Conservation (phyloP, 2,113 vertebrate genomes). For the Lampris incognitus region DNA sequence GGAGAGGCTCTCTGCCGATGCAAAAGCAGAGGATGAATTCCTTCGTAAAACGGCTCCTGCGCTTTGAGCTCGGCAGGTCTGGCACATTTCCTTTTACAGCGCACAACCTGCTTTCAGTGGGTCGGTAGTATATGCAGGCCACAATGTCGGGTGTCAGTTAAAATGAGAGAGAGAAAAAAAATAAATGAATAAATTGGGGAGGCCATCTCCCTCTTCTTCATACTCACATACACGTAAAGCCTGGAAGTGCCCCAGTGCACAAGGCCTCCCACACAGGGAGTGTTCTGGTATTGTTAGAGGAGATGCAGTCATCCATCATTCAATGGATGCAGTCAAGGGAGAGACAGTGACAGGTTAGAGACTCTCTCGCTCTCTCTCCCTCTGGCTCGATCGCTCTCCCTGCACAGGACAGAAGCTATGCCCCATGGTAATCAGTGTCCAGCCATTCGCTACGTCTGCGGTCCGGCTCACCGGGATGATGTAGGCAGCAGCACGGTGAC, state of each 20-base stretch:
- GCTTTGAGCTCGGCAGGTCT: too few relatives aligned
- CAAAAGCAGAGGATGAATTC: not conserved
- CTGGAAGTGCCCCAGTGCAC: constrained; percentile 33
- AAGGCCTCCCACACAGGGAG: constrained; percentile 58
- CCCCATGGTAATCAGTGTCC: constrained; percentile 47
- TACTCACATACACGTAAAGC: constrained; percentile 3
- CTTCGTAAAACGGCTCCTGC: too few relatives aligned
- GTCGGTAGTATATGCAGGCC: constrained; percentile 8
- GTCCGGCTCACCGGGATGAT: constrained; percentile 40
- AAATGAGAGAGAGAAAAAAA: constrained; percentile 15
- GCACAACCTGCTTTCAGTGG: not conserved
- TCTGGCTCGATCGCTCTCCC: not conserved
- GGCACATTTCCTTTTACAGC: not conserved
- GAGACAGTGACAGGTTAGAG: constrained; percentile 70
- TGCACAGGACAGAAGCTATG: constrained; percentile 34
- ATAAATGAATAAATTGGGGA: not conserved
- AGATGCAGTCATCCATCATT: constrained; percentile 74
- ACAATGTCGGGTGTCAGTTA: constrained; percentile 48
- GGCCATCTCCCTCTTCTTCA: constrained; percentile 33
- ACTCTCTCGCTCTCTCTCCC: constrained; percentile 43
- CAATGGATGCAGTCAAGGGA: constrained; percentile 58
- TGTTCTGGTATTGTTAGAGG: constrained; percentile 65
- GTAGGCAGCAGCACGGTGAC: constrained; percentile 20
- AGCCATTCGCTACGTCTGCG: constrained; percentile 26
- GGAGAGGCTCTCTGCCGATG: not conserved